These are phyloP conservation scores for Dusona sp. DNA, from an alignment of 2,888 invertebrate species.

Conservation along the genomic window DNA sequence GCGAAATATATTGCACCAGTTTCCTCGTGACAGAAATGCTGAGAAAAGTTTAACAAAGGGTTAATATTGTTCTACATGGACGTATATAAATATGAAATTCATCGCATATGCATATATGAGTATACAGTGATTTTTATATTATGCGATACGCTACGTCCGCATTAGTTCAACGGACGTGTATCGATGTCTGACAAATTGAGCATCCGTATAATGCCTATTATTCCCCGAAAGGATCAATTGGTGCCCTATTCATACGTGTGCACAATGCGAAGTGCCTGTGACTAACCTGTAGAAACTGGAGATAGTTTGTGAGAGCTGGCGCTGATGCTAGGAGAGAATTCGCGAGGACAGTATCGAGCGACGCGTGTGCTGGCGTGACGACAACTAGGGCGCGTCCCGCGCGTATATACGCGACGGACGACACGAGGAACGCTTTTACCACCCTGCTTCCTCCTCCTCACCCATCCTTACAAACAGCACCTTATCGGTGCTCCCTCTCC, in stretches of 20 bases:
- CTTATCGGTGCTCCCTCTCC: neutral
- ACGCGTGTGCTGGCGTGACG: constrained; percentile 66
- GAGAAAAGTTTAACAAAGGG: neutral
- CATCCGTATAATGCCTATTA: constrained; percentile 34
- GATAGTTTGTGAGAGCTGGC: constrained; percentile 14
- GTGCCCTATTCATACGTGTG: constrained; percentile 34
- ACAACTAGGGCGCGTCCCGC: constrained; percentile 65
- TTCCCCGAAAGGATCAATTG: constrained; percentile 39
- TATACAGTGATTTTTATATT: neutral
- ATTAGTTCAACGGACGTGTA: constrained; percentile 22
- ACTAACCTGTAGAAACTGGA: constrained; percentile 31
- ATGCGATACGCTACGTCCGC: neutral
- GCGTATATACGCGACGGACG: constrained; percentile 45
- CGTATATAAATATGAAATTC: neutral
- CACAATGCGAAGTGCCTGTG: constrained; percentile 9
- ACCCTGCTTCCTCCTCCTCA: neutral
- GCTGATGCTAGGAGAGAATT: constrained; percentile 44
- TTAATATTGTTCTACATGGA: constrained; percentile 17
- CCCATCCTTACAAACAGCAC: constrained; percentile 9
- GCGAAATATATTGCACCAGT: neutral
- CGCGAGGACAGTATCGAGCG: constrained; percentile 69
- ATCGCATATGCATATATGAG: neutral
- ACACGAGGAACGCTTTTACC: constrained; percentile 36
- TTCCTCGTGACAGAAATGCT: neutral
- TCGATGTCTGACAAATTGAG: constrained; percentile 45